A percentile compares a stretch with the other conserved stretches of the same genome.
Evolutionary conservation across 2,888 invertebrate genomes (phyloP).

Genomic region (Caenorhabditis sp.): DNA sequence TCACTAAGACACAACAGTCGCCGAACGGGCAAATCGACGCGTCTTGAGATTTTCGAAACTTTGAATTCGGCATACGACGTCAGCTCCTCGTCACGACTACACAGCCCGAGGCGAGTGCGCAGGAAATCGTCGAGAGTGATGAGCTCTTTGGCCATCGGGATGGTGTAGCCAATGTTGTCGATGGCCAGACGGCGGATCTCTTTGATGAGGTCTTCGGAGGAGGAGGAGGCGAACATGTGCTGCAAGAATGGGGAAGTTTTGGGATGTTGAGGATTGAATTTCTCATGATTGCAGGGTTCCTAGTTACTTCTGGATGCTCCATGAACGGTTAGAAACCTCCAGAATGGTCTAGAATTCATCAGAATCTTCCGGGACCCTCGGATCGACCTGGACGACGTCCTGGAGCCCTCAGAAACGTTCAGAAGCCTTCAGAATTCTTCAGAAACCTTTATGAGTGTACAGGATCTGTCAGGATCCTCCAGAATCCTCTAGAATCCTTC

Average conservation of each 20-base stretch:
- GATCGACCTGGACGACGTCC: no score
- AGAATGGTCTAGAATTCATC: no score
- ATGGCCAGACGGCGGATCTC: slow-evolving; percentile 91
- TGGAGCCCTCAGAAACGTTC: no score
- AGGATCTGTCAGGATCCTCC: no score
- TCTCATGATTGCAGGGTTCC: no score
- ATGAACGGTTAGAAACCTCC: no score
- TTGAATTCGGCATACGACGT: slow-evolving; percentile 97
- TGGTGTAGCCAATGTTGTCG: slow-evolving; percentile 90
- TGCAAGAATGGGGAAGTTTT: slow-evolving; percentile 40
- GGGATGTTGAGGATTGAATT: no score
- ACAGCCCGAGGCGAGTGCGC: slow-evolving; percentile 93
- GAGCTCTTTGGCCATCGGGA: slow-evolving; percentile 91
- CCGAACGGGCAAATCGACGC: slow-evolving; percentile 89
- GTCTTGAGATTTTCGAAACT: slow-evolving; percentile 92
- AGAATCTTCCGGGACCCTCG: no score
- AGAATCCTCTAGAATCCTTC: neutral
- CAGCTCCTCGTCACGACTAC: slow-evolving; percentile 94
- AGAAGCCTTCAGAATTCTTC: no score
- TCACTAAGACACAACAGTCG: slow-evolving; percentile 93
- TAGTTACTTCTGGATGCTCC: no score
- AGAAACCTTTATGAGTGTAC: no score
- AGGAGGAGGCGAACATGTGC: slow-evolving; percentile 88
- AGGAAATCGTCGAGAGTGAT: slow-evolving; percentile 93
- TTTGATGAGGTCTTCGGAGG: slow-evolving; percentile 92